Conservation (phyloP, 1,140 invertebrate species). For the Drosophila sp. region DNA sequence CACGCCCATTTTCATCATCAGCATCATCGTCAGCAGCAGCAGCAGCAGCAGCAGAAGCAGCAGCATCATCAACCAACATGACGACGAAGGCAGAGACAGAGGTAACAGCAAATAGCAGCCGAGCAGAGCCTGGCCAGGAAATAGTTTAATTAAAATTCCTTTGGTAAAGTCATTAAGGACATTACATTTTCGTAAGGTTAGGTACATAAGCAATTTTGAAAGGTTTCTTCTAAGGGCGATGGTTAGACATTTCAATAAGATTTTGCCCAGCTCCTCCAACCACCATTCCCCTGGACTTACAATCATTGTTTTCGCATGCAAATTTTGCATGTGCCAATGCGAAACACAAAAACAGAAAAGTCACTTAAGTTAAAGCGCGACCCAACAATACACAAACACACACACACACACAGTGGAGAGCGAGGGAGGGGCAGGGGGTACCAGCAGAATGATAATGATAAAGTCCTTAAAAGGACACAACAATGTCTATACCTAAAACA, state of each 20-base stretch:
- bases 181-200: slow-evolving; percentile 59
- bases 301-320: slow-evolving; percentile 76
- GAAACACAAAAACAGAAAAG: slow-evolving; percentile 60
- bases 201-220: slow-evolving; percentile 40
- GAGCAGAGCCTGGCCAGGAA: slow-evolving; percentile 52
- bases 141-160: slow-evolving; percentile 81
- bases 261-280: neutral
- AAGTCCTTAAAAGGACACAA: slow-evolving; percentile 66
- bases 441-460: slow-evolving; percentile 57
- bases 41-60: slow-evolving; percentile 15
- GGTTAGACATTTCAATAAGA: slow-evolving; percentile 58
- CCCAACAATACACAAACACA: slow-evolving; percentile 3
- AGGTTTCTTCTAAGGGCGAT: slow-evolving; percentile 39
- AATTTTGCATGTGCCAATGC: slow-evolving; percentile 58
- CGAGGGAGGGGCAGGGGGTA: neutral
- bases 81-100: too few relatives aligned
- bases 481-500: slow-evolving; percentile 51
- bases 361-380: slow-evolving; percentile 45
- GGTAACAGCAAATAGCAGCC: neutral
- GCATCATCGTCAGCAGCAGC: slow-evolving; percentile 12
- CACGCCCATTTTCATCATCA: slow-evolving; percentile 40
- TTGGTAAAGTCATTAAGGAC: slow-evolving; percentile 74
- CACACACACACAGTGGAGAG: neutral
- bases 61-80: too few relatives aligned
- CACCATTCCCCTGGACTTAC: slow-evolving; percentile 30